Conservation (phyloP, 2,113 vertebrate species). For the Dasypus novemcinctus region DNA sequence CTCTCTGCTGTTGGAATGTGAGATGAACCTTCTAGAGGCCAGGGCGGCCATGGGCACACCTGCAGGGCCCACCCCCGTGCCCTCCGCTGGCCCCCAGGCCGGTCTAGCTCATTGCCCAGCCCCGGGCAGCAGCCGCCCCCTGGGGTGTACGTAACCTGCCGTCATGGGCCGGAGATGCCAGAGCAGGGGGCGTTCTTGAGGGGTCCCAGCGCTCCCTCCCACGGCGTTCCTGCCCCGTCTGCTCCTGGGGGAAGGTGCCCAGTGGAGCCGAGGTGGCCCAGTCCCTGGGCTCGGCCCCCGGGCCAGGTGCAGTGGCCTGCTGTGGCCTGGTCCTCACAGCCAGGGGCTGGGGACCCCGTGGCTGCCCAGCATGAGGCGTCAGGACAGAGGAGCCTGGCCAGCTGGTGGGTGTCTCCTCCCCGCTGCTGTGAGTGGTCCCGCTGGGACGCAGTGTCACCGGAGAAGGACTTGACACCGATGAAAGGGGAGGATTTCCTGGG, state of each 20-base stretch:
- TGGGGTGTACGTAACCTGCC: accelerated
- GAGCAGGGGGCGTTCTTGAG: no score
- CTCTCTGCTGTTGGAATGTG: neutral
- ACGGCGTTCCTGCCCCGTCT: neutral
- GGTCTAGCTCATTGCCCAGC: neutral
- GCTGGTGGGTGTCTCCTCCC: neutral
- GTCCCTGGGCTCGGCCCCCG: neutral
- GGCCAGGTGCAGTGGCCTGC: neutral
- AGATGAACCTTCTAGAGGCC: neutral
- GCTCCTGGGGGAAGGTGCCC: neutral
- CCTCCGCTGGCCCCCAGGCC: neutral
- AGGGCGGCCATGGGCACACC: neutral
- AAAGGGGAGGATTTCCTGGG: conserved; percentile 55
- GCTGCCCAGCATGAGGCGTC: neutral
- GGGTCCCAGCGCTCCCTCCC: neutral
- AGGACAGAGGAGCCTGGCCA: neutral
- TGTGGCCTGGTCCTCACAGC: neutral
- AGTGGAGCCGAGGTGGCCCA: neutral
- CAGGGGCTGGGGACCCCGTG: neutral
- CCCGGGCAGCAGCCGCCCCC: neutral
- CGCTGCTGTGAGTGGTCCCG: conserved; percentile 66
- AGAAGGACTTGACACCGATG: conserved; percentile 47
- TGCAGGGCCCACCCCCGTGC: neutral
- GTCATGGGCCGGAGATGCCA: neutral
- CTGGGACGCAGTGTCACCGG: neutral